These are phyloP conservation scores for Phalacrocorax brasilianus DNA, from an alignment of 2,113 vertebrate genomes.

Conservation along the genomic window DNA sequence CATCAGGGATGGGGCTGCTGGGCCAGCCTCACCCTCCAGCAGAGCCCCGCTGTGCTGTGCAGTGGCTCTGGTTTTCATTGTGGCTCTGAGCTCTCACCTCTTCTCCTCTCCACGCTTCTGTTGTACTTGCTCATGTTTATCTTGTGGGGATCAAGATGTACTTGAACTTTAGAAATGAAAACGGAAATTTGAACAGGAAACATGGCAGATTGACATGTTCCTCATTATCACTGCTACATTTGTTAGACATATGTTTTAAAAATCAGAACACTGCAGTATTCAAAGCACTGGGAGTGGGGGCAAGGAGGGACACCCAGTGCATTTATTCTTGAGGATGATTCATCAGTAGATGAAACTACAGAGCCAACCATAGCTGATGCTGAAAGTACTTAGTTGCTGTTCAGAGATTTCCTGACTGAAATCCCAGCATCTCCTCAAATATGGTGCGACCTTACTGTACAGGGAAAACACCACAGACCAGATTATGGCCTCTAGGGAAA, in stretches of 20 bases:
- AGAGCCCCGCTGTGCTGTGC: background rate
- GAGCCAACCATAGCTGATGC: background rate
- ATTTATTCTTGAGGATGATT: background rate
- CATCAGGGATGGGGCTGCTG: background rate
- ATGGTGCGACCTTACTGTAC: background rate
- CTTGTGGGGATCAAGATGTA: constrained; percentile 26
- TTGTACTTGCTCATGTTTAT: constrained; percentile 14
- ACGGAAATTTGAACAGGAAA: constrained; percentile 58
- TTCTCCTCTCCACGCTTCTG: background rate
- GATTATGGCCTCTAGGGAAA: background rate
- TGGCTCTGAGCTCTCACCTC: background rate
- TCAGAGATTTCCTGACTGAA: constrained; percentile 20
- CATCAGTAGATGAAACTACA: background rate
- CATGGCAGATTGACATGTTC: constrained; percentile 38
- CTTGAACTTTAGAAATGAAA: constrained; percentile 57
- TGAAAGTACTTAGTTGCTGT: background rate
- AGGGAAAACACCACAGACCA: background rate
- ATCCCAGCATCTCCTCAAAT: background rate
- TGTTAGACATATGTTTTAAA: constrained; percentile 53
- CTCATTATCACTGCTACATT: constrained; percentile 44
- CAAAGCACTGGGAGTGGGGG: background rate
- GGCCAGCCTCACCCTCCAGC: background rate
- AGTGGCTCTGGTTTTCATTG: background rate
- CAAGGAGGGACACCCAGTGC: background rate
- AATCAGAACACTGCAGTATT: constrained; percentile 35